Evolutionary conservation across 1,140 invertebrate genomes (phyloP).

Genomic region (Penaeus indicus): DNA sequence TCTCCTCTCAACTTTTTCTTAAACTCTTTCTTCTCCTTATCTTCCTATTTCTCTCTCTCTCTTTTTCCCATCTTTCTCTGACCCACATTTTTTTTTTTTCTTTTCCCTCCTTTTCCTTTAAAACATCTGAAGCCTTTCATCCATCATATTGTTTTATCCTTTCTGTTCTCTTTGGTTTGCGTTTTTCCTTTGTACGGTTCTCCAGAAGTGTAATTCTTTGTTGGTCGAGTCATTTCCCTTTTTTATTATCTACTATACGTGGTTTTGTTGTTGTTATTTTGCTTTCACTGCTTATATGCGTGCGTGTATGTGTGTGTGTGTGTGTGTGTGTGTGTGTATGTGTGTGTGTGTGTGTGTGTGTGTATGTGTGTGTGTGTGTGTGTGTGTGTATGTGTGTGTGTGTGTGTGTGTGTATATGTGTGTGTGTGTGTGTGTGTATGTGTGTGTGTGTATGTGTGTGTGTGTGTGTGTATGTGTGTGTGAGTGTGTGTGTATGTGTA

Average conservation of each 20-base stretch:
- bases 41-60: too few species aligned
- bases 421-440: not conserved
- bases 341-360: not conserved
- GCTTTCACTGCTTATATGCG: not conserved
- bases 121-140: too few species aligned
- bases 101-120: too few species aligned
- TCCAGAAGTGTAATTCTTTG: too few species aligned
- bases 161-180: too few species aligned
- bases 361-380: not conserved
- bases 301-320: constrained; percentile 14
- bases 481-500: not conserved
- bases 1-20: too few species aligned
- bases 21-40: too few species aligned
- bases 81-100: too few species aligned
- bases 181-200: too few species aligned
- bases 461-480: not conserved
- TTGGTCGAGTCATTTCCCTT: not conserved
- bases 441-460: not conserved
- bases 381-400: constrained; percentile 3
- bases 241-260: not conserved
- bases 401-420: not conserved
- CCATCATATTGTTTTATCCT: too few species aligned
- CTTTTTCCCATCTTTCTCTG: too few species aligned
- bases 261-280: not conserved
- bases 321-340: constrained; percentile 10